A percentile compares a stretch with the other conserved stretches of the same genome.
Evolutionary conservation across 2,797 vertebrate species (phyloP).

Genomic region (Leuciscus waleckii): DNA sequence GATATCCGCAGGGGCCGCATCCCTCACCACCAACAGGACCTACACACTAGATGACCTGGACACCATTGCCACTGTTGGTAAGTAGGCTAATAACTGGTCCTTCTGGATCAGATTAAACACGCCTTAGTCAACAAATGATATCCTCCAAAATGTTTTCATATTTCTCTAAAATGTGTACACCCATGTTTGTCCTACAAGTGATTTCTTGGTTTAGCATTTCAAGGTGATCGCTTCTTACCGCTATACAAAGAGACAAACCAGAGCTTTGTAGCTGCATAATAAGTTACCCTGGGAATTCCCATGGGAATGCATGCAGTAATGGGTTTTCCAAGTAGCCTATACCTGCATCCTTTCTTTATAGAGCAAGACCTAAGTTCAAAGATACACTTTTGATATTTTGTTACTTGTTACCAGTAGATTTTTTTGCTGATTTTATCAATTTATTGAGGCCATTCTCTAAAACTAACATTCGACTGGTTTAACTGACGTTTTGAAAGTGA

Average conservation of each 20-base stretch:
- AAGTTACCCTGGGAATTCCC: slow-evolving; percentile 22
- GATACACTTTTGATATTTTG: not conserved
- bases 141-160: too few relatives aligned
- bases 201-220: not conserved
- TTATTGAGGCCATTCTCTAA: not conserved
- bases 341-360: slow-evolving; percentile 1
- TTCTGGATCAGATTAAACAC: not conserved
- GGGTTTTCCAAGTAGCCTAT: not conserved
- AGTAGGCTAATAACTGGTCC: slow-evolving; percentile 76
- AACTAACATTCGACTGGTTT: not conserved
- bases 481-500: not conserved
- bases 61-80: slow-evolving; percentile 89
- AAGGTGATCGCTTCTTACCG: not conserved
- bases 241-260: not conserved
- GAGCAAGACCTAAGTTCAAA: not conserved
- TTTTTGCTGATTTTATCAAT: not conserved
- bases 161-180: not conserved
- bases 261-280: not conserved
- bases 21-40: slow-evolving; percentile 58
- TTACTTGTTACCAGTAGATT: not conserved
- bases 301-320: slow-evolving; percentile 10
- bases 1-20: slow-evolving; percentile 62
- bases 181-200: not conserved
- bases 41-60: slow-evolving; percentile 87
- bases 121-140: not conserved